These are phyloP conservation scores for Lampris incognitus DNA, from an alignment of 2,113 vertebrate species.

Conservation along the genomic window DNA sequence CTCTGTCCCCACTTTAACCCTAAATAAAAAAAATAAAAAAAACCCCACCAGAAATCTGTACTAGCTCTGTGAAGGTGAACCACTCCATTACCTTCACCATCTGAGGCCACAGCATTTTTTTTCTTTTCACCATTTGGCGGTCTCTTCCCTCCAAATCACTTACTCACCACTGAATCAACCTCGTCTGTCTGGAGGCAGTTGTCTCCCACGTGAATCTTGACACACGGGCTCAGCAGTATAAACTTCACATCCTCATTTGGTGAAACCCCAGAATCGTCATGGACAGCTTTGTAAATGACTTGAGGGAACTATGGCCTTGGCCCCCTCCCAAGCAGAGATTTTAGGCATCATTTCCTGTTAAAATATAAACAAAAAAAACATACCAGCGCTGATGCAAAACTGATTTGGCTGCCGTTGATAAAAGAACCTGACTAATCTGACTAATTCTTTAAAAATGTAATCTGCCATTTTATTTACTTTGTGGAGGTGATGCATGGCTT, in stretches of 20 bases:
- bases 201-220: constrained; percentile 25
- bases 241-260: constrained; percentile 42
- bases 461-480: too few relatives aligned
- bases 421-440: too few relatives aligned
- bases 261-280: not conserved
- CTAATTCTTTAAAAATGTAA: too few relatives aligned
- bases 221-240: constrained; percentile 24
- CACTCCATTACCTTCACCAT: constrained; percentile 37
- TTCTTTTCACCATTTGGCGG: constrained; percentile 13
- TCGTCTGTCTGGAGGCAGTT: constrained; percentile 16
- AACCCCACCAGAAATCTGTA: constrained; percentile 49
- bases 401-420: not conserved
- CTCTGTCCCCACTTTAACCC: constrained; percentile 64
- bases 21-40: constrained; percentile 49
- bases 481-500: too few relatives aligned
- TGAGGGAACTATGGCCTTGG: constrained; percentile 15
- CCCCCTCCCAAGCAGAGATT: constrained; percentile 23
- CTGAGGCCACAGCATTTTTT: constrained; percentile 35
- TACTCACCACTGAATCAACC: constrained; percentile 39
- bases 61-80: constrained; percentile 56
- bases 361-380: constrained; percentile 18
- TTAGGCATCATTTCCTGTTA: constrained; percentile 1
- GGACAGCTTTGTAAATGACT: constrained; percentile 1
- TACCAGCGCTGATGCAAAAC: constrained; percentile 5
- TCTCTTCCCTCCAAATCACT: constrained; percentile 59